Conservation (phyloP, 2,888 invertebrate species). For the Trypoxylon attenuatum region DNA sequence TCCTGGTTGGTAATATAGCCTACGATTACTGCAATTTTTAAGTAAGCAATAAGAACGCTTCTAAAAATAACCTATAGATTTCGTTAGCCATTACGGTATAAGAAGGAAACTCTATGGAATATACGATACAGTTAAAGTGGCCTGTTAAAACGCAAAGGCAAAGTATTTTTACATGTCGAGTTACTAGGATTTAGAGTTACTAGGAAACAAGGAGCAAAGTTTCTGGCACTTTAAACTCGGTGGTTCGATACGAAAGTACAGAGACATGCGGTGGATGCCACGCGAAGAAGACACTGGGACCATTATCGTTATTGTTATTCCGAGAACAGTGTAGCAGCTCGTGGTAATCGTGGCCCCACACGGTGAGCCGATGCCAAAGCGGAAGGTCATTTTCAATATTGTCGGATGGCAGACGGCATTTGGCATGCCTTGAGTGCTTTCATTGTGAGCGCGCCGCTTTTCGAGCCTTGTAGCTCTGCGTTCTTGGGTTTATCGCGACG, state of each 20-base stretch:
- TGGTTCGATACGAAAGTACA: background rate
- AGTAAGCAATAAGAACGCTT: too few species aligned
- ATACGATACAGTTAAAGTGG: too few species aligned
- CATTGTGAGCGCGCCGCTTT: background rate
- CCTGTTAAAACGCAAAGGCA: too few species aligned
- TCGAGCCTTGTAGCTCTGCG: background rate
- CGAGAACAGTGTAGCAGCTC: background rate
- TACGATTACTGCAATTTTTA: too few species aligned
- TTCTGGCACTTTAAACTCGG: background rate
- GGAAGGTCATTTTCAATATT: slow-evolving; percentile 28
- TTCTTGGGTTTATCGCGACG: slow-evolving; percentile 7
- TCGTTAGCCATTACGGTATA: too few species aligned
- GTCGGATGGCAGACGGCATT: slow-evolving; percentile 18
- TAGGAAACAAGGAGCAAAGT: background rate
- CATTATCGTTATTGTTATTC: slow-evolving; percentile 22
- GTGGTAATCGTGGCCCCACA: slow-evolving; percentile 1
- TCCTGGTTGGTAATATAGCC: too few species aligned
- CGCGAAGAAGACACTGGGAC: background rate
- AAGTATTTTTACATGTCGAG: too few species aligned
- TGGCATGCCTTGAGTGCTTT: slow-evolving; percentile 21
- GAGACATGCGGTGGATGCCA: background rate
- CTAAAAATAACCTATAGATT: too few species aligned
- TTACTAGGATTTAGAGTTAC: too few species aligned
- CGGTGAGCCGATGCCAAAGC: slow-evolving; percentile 25
- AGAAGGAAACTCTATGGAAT: too few species aligned